A percentile compares a stretch with the other conserved stretches of the same genome.
Conservation (phyloP, 2,888 invertebrate genomes). For the Platycheirus rosarum region DNA sequence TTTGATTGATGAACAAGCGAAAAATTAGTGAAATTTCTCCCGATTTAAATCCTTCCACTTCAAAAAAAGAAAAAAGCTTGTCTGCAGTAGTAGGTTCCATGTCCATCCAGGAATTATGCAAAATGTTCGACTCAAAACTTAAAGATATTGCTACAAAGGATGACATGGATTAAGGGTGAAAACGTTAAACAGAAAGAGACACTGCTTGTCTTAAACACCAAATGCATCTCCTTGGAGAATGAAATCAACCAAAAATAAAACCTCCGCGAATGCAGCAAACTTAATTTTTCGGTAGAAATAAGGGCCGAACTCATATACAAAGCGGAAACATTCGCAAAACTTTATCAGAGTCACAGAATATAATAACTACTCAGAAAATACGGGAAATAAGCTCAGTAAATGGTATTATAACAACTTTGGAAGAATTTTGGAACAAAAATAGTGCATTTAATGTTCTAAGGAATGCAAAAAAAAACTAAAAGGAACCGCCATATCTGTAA, state of each 20-base stretch:
- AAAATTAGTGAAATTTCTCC: constrained; percentile 1
- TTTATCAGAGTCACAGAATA: constrained; percentile 10
- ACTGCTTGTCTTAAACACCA: background rate
- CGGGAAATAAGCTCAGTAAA: constrained; percentile 4
- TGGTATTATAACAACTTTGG: background rate
- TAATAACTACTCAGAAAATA: background rate
- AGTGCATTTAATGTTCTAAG: constrained; percentile 1
- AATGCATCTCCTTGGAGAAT: background rate
- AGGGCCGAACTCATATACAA: background rate
- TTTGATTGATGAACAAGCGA: background rate
- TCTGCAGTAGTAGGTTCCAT: background rate
- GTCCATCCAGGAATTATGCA: constrained; percentile 12
- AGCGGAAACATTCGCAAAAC: constrained; percentile 3
- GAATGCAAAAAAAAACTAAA: constrained; percentile 2
- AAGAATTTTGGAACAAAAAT: constrained; percentile 3
- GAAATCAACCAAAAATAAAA: constrained; percentile 7
- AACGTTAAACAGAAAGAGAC: background rate
- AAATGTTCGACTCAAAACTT: constrained; percentile 7
- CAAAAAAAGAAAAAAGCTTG: constrained; percentile 6
- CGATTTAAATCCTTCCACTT: background rate
- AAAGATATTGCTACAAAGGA: constrained; percentile 10
- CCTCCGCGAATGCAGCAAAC: constrained; percentile 1
- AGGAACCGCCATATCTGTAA: constrained; percentile 3
- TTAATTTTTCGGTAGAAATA: constrained; percentile 8
- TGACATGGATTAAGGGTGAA: background rate